Evolutionary conservation across 2,113 vertebrate species (phyloP).

Genomic region (Pachypanchax playfairii): DNA sequence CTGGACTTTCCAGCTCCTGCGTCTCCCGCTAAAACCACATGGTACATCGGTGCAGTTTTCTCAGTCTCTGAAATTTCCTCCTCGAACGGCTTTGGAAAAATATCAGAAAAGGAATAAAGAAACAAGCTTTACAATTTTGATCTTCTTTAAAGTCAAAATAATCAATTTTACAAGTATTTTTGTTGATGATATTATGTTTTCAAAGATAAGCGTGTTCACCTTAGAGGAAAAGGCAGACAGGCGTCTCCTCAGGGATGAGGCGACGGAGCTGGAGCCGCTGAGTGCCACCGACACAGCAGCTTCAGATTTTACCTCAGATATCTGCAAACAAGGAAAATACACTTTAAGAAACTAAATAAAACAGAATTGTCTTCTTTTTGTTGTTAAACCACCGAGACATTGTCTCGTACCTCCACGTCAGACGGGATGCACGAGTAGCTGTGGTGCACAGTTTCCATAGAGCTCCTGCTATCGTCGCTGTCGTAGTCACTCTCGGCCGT

Average conservation of each 20-base stretch:
- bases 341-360: neutral
- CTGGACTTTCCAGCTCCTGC: conserved; percentile 80
- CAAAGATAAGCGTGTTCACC: conserved; percentile 51
- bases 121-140: neutral
- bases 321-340: conserved; percentile 33
- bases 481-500: conserved; percentile 62
- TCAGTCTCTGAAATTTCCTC: neutral
- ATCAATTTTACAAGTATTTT: neutral
- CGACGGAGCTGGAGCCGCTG: conserved; percentile 66
- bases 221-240: conserved; percentile 74
- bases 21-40: conserved; percentile 78
- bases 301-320: conserved; percentile 73
- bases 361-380: neutral
- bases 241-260: conserved; percentile 76
- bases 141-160: neutral
- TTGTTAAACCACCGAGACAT: neutral
- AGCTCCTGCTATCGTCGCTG: conserved; percentile 72
- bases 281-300: conserved; percentile 53
- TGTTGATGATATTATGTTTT: neutral
- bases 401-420: conserved; percentile 76
- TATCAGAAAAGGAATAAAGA: neutral
- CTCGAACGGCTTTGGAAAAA: conserved; percentile 42
- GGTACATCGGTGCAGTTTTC: conserved; percentile 59
- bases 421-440: conserved; percentile 76
- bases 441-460: conserved; percentile 62